phyloP scores from a whole-genome alignment of 2,113 vertebrate genomes.

The Syngnathus floridae region DNA sequence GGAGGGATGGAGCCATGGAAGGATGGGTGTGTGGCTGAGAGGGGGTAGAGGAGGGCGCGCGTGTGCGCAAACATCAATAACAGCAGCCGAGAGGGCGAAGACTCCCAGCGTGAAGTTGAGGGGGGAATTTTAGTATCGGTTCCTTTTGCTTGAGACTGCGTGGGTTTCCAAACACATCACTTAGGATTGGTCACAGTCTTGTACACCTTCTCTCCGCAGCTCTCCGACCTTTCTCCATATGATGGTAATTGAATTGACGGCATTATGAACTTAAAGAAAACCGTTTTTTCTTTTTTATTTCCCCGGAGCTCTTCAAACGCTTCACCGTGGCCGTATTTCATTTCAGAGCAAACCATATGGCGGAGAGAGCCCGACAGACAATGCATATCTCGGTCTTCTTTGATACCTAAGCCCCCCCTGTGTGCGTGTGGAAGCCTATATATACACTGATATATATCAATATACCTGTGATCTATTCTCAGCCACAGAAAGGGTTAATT shows the following conservation, averaged over 20 bases:
- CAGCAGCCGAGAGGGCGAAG: slow-evolving; percentile 43
- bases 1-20: slow-evolving; percentile 56
- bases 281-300: slow-evolving; percentile 10
- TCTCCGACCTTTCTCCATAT: slow-evolving; percentile 19
- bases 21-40: slow-evolving; percentile 36
- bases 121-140: slow-evolving; percentile 47
- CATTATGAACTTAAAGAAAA: slow-evolving; percentile 51
- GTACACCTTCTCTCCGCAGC: slow-evolving; percentile 19
- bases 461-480: slow-evolving; percentile 54
- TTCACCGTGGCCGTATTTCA: slow-evolving; percentile 43
- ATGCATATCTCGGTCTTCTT: slow-evolving; percentile 42
- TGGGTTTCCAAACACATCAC: slow-evolving; percentile 52
- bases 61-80: slow-evolving; percentile 53
- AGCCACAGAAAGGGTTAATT: slow-evolving; percentile 57
- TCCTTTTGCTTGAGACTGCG: slow-evolving; percentile 40
- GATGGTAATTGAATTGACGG: slow-evolving; percentile 59
- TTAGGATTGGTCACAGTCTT: slow-evolving; percentile 42
- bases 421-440: slow-evolving; percentile 19
- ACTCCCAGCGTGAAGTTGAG: slow-evolving; percentile 54
- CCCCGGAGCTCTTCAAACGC: slow-evolving; percentile 49
- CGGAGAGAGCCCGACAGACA: slow-evolving; percentile 48
- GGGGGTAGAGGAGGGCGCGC: slow-evolving; percentile 7
- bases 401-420: slow-evolving; percentile 46
- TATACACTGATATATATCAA: slow-evolving; percentile 37
- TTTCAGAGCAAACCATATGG: slow-evolving; percentile 49